Conservation (phyloP, 2,888 invertebrate genomes). For the Artemia sinica region DNA sequence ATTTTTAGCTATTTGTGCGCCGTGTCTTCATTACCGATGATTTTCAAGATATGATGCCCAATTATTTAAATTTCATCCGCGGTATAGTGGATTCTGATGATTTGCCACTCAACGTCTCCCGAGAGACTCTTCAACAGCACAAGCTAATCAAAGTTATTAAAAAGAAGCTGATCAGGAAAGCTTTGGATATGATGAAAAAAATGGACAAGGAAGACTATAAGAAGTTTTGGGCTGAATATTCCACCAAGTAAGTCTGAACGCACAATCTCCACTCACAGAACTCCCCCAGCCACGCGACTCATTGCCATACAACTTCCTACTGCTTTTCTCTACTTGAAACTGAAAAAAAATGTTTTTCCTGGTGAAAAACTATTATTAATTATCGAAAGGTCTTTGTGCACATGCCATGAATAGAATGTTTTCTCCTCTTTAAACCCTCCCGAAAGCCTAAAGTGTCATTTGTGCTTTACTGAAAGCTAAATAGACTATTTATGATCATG, state of each 20-base stretch:
- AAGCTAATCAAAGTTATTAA: slow-evolving; percentile 97
- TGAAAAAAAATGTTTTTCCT: too few species aligned
- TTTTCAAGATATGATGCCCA: slow-evolving; percentile 98
- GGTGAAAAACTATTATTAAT: too few species aligned
- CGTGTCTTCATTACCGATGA: slow-evolving; percentile 98
- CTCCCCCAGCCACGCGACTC: too few species aligned
- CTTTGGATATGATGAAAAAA: slow-evolving; percentile 94
- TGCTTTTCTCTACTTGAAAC: too few species aligned
- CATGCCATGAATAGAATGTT: too few species aligned
- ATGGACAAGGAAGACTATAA: slow-evolving; percentile 71
- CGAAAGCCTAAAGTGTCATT: too few species aligned
- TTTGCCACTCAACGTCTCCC: slow-evolving; percentile 88
- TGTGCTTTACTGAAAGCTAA: too few species aligned
- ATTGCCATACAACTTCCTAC: too few species aligned
- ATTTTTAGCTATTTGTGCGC: slow-evolving; percentile 62
- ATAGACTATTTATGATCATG: too few species aligned
- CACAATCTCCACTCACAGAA: too few species aligned
- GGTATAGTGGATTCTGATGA: slow-evolving; percentile 99
- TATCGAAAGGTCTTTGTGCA: too few species aligned
- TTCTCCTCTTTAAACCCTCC: too few species aligned
- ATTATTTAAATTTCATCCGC: slow-evolving; percentile 80
- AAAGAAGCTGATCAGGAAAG: slow-evolving; percentile 94
- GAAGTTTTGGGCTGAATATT: slow-evolving; percentile 97
- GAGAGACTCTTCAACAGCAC: slow-evolving; percentile 95
- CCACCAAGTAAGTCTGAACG: slow-evolving; percentile 56